These are phyloP conservation scores for Sesia bembeciformis DNA, from an alignment of 2,888 invertebrate species.

Conservation along the genomic window DNA sequence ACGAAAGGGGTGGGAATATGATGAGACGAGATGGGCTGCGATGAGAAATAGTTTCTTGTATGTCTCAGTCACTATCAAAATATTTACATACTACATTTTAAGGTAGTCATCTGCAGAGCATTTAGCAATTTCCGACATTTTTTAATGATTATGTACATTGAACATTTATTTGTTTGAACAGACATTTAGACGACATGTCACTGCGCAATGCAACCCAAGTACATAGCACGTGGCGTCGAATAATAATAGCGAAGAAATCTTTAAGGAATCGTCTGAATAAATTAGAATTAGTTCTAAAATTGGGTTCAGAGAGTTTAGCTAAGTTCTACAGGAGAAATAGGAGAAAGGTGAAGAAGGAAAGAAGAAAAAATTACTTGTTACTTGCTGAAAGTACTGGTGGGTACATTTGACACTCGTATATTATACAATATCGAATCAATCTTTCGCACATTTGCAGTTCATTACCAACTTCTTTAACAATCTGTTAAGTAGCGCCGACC, in stretches of 20 bases:
- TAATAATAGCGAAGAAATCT: conserved; percentile 36
- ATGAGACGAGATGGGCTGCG: no score
- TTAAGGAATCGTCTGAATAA: conserved; percentile 37
- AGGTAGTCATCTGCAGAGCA: no score
- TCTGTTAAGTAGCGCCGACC: no score
- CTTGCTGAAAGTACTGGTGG: conserved; percentile 8
- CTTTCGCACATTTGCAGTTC: no score
- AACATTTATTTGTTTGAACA: conserved; percentile 12
- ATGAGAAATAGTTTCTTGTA: no score
- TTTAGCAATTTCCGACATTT: no score
- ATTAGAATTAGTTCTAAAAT: conserved; percentile 37
- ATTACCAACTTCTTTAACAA: no score
- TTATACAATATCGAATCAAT: no score
- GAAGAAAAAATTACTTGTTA: conserved; percentile 31
- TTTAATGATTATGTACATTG: no score
- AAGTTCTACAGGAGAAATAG: conserved; percentile 34
- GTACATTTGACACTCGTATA: neutral
- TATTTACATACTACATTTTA: no score
- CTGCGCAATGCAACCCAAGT: conserved; percentile 32
- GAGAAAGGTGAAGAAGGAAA: conserved; percentile 22
- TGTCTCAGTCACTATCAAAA: no score
- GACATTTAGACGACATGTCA: conserved; percentile 44
- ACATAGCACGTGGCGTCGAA: conserved; percentile 36
- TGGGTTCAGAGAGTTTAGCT: conserved; percentile 42
- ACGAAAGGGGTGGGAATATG: no score